Conservation (phyloP, 2,113 vertebrate genomes). For the Mormyrus lacerda region DNA sequence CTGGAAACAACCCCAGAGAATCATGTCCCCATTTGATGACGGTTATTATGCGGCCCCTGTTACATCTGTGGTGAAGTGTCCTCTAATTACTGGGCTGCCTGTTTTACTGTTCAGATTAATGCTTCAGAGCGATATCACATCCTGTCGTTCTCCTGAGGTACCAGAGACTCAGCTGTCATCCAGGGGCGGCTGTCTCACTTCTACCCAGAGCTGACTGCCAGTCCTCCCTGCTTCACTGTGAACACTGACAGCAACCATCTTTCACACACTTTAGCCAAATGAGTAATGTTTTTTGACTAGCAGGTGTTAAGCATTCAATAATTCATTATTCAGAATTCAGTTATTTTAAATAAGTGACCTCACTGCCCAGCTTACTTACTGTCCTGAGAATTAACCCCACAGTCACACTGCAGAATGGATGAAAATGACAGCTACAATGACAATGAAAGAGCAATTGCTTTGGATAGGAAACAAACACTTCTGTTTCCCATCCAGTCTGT, state of each 20-base stretch:
- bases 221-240: background rate
- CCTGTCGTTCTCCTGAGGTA: background rate
- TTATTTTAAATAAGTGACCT: no score
- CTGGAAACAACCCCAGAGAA: conserved; percentile 15
- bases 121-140: background rate
- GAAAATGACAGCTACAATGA: background rate
- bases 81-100: background rate
- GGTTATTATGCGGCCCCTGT: conserved; percentile 7
- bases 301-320: background rate
- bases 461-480: background rate
- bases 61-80: background rate
- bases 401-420: background rate
- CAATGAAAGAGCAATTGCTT: background rate
- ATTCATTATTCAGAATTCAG: no score
- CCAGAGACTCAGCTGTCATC: background rate
- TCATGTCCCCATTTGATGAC: background rate
- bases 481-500: no score
- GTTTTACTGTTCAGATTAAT: background rate
- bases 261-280: background rate
- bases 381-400: background rate
- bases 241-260: background rate
- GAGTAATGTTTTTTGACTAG: background rate
- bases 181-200: background rate
- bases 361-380: background rate
- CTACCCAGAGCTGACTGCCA: background rate